phyloP scores from a whole-genome alignment of 2,113 vertebrate species.

The Pollachius pollachius region DNA sequence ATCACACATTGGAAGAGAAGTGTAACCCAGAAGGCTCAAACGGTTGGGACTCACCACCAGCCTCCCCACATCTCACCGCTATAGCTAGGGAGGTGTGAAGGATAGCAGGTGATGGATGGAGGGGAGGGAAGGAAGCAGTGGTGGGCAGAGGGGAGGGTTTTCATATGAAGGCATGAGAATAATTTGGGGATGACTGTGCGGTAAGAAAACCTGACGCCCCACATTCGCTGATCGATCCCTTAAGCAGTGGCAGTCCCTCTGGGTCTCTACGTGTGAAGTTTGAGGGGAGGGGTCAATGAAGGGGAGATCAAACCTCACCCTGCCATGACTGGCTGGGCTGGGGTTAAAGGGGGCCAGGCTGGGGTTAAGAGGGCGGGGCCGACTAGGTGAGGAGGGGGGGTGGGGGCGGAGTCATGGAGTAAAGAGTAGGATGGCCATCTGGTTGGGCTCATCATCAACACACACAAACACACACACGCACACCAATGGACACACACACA shows the following conservation, averaged over 20 bases:
- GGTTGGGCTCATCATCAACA: conserved; percentile 51
- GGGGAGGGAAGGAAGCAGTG: conserved; percentile 40
- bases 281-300: conserved; percentile 42
- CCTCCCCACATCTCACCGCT: conserved; percentile 35
- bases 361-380: conserved; percentile 53
- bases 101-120: conserved; percentile 17
- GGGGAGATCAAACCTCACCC: conserved; percentile 24
- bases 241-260: conserved; percentile 4
- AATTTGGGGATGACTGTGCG: conserved; percentile 16
- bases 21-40: conserved; percentile 18
- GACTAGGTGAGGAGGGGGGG: conserved; percentile 21
- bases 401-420: conserved; percentile 30
- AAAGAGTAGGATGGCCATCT: conserved; percentile 66
- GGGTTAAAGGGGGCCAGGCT: conserved; percentile 51
- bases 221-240: conserved; percentile 33
- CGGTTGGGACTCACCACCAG: conserved; percentile 18
- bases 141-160: conserved; percentile 17
- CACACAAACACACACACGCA: conserved; percentile 33
- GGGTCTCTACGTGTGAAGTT: conserved; percentile 57
- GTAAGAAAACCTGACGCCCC: conserved; percentile 40
- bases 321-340: conserved; percentile 61
- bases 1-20: conserved; percentile 2
- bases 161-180: conserved; percentile 4
- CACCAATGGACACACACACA: conserved; percentile 34
- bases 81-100: conserved; percentile 5